A percentile compares a stretch with the other conserved stretches of the same genome.
Evolutionary conservation across 1,140 invertebrate species (phyloP).

Genomic region (Brachystomella parvula): DNA sequence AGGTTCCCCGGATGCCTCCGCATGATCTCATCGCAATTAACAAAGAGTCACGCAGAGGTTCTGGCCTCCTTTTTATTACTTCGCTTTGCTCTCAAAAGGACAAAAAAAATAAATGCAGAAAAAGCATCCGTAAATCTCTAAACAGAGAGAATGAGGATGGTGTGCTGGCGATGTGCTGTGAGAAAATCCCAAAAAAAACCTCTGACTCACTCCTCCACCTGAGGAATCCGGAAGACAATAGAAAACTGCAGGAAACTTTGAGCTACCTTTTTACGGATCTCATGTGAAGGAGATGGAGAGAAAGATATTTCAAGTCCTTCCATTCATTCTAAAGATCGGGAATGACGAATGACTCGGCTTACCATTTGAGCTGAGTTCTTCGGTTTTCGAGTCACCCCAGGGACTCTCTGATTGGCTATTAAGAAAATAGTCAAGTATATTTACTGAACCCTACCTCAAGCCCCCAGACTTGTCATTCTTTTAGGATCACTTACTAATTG

Average conservation of each 20-base stretch:
- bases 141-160: background rate
- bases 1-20: background rate
- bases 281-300: no score
- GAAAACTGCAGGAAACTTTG: background rate
- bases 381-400: constrained; percentile 76
- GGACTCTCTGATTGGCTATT: constrained; percentile 75
- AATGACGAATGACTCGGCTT: constrained; percentile 43
- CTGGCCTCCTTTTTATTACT: constrained; percentile 1
- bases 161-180: background rate
- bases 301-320: no score
- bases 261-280: background rate
- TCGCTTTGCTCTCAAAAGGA: constrained; percentile 3
- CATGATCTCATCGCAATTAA: constrained; percentile 12
- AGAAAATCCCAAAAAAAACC: background rate
- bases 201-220: constrained; percentile 8
- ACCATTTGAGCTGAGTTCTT: constrained; percentile 86
- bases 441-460: constrained; percentile 1
- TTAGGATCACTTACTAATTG: constrained; percentile 69
- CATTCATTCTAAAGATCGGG: no score
- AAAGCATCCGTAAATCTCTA: background rate
- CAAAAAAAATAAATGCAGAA: background rate
- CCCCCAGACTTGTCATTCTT: background rate
- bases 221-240: constrained; percentile 9
- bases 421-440: constrained; percentile 44
- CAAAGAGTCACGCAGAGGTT: constrained; percentile 1